Evolutionary conservation across 2,888 invertebrate species (phyloP).

Genomic region (Agrotis clavis): DNA sequence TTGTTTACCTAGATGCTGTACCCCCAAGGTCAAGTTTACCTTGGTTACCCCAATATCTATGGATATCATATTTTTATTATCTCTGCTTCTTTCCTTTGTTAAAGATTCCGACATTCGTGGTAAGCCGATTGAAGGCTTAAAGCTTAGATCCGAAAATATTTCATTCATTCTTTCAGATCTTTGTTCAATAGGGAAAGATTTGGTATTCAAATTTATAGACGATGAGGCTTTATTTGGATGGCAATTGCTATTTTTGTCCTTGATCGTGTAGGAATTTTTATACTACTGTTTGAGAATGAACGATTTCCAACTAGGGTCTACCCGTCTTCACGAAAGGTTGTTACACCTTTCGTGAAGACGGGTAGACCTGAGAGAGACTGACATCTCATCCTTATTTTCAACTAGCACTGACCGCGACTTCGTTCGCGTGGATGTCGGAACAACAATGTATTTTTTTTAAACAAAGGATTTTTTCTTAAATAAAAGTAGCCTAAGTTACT

Average conservation of each 20-base stretch:
- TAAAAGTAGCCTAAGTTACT: too few relatives aligned
- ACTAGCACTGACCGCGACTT: not conserved
- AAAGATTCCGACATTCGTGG: constrained; percentile 1
- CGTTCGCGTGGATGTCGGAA: too few relatives aligned
- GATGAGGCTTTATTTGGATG: not conserved
- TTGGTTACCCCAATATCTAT: constrained; percentile 15
- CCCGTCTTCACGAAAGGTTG: not conserved
- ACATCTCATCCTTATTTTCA: constrained; percentile 20
- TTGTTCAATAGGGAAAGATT: constrained; percentile 1
- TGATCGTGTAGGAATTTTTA: not conserved
- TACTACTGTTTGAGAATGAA: not conserved
- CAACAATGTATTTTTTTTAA: too few relatives aligned
- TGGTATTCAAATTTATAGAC: constrained; percentile 7
- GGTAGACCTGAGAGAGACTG: constrained; percentile 7
- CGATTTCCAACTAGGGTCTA: not conserved
- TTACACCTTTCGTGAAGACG: too few relatives aligned
- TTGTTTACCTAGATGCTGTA: constrained; percentile 6
- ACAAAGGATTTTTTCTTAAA: too few relatives aligned
- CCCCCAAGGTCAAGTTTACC: constrained; percentile 27
- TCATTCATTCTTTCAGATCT: not conserved
- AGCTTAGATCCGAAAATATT: constrained; percentile 30
- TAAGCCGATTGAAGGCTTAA: constrained; percentile 12
- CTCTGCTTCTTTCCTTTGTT: constrained; percentile 19
- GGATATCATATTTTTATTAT: constrained; percentile 18
- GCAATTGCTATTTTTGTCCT: not conserved